A percentile compares a stretch with the other conserved stretches of the same genome.
Conservation (phyloP, 2,113 vertebrate genomes). For the Notothenia rossii region DNA sequence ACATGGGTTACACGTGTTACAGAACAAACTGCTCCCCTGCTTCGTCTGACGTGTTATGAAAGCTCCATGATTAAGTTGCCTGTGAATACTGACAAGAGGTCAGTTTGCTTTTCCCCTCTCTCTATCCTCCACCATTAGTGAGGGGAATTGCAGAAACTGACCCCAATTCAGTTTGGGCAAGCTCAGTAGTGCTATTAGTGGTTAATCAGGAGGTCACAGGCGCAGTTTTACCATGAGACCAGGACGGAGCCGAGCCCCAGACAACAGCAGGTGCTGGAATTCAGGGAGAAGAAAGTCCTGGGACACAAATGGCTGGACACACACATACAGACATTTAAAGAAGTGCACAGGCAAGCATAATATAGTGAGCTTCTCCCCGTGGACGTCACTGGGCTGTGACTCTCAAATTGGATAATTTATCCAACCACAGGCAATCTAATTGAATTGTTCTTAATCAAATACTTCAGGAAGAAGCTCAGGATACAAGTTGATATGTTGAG, state of each 20-base stretch:
- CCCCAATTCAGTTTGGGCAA: constrained; percentile 40
- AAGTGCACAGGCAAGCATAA: constrained; percentile 48
- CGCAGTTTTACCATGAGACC: constrained; percentile 81
- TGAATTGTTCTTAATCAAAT: not conserved
- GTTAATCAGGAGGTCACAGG: constrained; percentile 68
- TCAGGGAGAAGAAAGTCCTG: constrained; percentile 81
- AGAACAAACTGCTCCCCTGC: constrained; percentile 64
- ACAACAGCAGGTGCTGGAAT: constrained; percentile 80
- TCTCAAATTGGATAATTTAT: not conserved
- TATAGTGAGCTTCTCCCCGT: constrained; percentile 28
- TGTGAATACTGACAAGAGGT: constrained; percentile 46
- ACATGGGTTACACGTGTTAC: constrained; percentile 73
- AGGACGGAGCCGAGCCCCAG: constrained; percentile 76
- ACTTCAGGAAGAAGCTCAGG: not conserved
- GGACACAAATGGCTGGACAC: constrained; percentile 73
- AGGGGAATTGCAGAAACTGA: constrained; percentile 46
- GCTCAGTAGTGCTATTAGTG: constrained; percentile 65
- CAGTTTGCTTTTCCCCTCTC: constrained; percentile 50
- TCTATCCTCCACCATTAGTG: constrained; percentile 32
- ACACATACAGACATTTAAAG: constrained; percentile 70
- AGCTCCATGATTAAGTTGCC: constrained; percentile 57
- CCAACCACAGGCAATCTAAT: not conserved
- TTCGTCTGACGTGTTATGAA: constrained; percentile 58
- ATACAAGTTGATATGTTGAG: not conserved
- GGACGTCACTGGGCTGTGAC: constrained; percentile 2